phyloP scores from a whole-genome alignment of 2,113 vertebrate species.

The Felis chaus region DNA sequence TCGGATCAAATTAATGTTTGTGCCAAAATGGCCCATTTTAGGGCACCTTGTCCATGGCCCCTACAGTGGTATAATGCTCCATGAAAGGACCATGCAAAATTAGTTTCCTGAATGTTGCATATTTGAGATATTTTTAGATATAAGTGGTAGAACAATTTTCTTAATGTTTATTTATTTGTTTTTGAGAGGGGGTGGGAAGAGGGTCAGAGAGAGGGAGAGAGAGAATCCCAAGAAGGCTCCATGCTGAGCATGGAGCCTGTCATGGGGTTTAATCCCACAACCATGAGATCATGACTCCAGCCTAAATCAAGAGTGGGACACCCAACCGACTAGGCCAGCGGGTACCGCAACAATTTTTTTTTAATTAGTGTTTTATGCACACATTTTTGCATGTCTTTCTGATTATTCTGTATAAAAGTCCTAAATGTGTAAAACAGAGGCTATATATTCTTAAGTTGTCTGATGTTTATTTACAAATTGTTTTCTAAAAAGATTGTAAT shows the following conservation, averaged over 20 bases:
- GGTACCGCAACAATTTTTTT: background rate
- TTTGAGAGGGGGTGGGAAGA: too few relatives aligned
- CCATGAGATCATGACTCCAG: too few relatives aligned
- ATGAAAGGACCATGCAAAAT: background rate
- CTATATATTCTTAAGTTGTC: background rate
- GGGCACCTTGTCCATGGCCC: background rate
- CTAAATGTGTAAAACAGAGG: background rate
- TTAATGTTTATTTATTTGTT: too few relatives aligned
- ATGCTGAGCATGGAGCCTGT: too few relatives aligned
- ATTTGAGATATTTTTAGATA: background rate
- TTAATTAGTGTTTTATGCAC: background rate
- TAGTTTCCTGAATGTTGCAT: background rate
- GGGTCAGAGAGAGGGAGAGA: too few relatives aligned
- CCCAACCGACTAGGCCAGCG: too few relatives aligned
- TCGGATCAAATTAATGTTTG: background rate
- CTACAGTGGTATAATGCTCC: background rate
- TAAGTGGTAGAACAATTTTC: background rate
- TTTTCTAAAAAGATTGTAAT: background rate
- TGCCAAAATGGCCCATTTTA: background rate
- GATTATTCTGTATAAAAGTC: background rate
- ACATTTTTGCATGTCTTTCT: background rate
- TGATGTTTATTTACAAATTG: background rate
- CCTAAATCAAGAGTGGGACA: too few relatives aligned
- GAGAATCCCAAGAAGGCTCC: too few relatives aligned
- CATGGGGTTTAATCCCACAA: too few relatives aligned